Conservation (phyloP, 2,888 invertebrate genomes). For the Melanchra persicariae region DNA sequence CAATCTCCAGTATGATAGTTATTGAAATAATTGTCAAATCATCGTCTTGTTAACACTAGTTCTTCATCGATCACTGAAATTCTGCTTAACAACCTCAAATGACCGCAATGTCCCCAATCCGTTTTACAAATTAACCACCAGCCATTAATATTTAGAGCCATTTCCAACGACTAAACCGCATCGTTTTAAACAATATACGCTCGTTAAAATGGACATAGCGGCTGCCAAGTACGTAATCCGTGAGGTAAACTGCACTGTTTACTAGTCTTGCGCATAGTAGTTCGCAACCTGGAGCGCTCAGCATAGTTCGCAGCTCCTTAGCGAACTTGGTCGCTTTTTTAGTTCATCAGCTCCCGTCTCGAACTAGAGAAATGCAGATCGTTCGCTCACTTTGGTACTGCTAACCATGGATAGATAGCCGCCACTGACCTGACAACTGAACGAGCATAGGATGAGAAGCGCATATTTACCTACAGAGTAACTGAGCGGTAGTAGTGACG, state of each 20-base stretch:
- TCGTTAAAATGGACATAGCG: conserved; percentile 32
- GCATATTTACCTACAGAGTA: too few relatives aligned
- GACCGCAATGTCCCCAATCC: conserved; percentile 1
- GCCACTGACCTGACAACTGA: too few relatives aligned
- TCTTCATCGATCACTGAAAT: not conserved
- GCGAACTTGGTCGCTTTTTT: too few relatives aligned
- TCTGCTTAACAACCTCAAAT: not conserved
- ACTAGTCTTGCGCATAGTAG: conserved; percentile 8
- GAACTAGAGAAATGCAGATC: too few relatives aligned
- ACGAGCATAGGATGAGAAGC: too few relatives aligned
- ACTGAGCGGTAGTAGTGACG: too few relatives aligned
- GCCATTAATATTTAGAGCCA: conserved; percentile 18
- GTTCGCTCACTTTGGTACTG: too few relatives aligned
- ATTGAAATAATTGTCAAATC: not conserved
- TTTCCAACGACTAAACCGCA: conserved; percentile 14
- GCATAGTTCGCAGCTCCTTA: too few relatives aligned
- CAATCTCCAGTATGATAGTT: not conserved
- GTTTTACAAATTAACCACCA: not conserved
- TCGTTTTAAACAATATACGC: conserved; percentile 37
- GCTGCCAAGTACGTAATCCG: conserved; percentile 54
- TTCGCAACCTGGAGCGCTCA: too few relatives aligned
- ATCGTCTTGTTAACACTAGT: not conserved
- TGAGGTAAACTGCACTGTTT: conserved; percentile 62
- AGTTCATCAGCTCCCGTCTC: too few relatives aligned
- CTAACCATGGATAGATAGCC: too few relatives aligned